These are phyloP conservation scores for Ips typographus DNA, from an alignment of 1,140 invertebrate genomes.

Conservation along the genomic window DNA sequence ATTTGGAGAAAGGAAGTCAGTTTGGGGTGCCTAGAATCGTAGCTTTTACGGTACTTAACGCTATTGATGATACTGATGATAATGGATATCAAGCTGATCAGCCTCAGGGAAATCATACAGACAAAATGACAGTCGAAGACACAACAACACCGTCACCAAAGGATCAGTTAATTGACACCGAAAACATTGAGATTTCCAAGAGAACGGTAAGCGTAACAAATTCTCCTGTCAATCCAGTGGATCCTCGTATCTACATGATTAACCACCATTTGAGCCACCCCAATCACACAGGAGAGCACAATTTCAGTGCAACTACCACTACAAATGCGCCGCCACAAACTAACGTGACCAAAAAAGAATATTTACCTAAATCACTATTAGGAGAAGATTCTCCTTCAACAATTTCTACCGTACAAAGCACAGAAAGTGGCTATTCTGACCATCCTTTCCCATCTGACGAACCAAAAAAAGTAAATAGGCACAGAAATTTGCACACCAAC, in stretches of 20 bases:
- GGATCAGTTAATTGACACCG: neutral
- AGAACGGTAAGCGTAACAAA: neutral
- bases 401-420: neutral
- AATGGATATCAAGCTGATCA: slow-evolving; percentile 16
- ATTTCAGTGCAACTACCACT: neutral
- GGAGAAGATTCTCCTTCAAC: slow-evolving; percentile 17
- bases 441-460: slow-evolving; percentile 30
- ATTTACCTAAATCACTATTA: slow-evolving; percentile 39
- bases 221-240: slow-evolving; percentile 26
- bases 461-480: slow-evolving; percentile 27
- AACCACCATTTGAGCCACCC: slow-evolving; percentile 36
- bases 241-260: slow-evolving; percentile 40
- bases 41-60: slow-evolving; percentile 24
- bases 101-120: slow-evolving; percentile 3
- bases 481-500: slow-evolving; percentile 21
- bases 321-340: slow-evolving; percentile 14
- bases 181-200: neutral
- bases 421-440: slow-evolving; percentile 12
- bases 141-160: neutral
- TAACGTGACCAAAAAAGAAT: slow-evolving; percentile 35
- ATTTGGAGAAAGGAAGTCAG: slow-evolving; percentile 10
- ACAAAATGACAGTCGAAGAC: neutral
- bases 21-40: slow-evolving; percentile 21
- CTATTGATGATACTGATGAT: slow-evolving; percentile 28
- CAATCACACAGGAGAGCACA: neutral